Percentiles rank a stretch among this genome's conserved stretches.
Evolutionary conservation across 1,140 invertebrate genomes (phyloP).

Genomic region (Cepaea nemoralis): DNA sequence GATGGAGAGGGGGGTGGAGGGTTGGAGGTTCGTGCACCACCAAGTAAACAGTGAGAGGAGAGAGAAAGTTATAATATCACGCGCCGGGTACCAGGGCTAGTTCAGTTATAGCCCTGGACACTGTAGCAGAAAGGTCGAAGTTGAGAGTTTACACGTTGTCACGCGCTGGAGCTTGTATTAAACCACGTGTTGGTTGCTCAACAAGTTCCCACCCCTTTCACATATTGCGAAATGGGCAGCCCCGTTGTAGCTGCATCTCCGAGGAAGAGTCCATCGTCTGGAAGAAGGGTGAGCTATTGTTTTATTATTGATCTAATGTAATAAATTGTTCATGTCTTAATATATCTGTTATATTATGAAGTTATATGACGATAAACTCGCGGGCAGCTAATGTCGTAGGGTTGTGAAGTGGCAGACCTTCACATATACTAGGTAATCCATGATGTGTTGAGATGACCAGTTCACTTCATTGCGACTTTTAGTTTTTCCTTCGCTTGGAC

Average conservation of each 20-base stretch:
- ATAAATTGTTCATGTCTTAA: not conserved
- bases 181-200: not conserved
- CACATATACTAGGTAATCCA: too few relatives aligned
- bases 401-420: too few relatives aligned
- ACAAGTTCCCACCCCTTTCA: not conserved
- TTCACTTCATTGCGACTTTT: too few relatives aligned
- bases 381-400: too few relatives aligned
- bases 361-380: too few relatives aligned
- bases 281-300: slow-evolving; percentile 24
- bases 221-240: slow-evolving; percentile 11
- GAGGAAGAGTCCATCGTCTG: slow-evolving; percentile 26
- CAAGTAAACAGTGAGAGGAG: not conserved
- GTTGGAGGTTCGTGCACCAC: not conserved
- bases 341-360: too few relatives aligned
- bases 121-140: not conserved
- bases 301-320: not conserved
- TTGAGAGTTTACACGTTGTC: not conserved
- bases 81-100: not conserved
- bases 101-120: not conserved
- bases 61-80: not conserved
- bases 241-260: slow-evolving; percentile 18
- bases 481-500: too few relatives aligned
- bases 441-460: too few relatives aligned
- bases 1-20: not conserved
- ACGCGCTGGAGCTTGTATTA: not conserved